Evolutionary conservation across 2,888 invertebrate species (phyloP).

Genomic region (Myopa tessellatipennis): DNA sequence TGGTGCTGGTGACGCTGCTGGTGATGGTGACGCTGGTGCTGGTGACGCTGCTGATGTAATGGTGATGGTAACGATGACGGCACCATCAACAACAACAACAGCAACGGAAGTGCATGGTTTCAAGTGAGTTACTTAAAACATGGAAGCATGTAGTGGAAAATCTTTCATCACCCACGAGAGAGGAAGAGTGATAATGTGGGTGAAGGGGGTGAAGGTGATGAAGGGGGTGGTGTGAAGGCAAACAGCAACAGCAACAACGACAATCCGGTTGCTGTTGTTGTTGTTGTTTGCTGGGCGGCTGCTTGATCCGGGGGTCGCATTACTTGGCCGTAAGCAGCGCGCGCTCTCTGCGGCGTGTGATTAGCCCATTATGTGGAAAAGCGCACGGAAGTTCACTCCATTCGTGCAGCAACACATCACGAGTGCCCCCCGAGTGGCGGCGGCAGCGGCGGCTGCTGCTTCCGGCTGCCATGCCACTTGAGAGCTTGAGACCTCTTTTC

Average conservation of each 20-base stretch:
- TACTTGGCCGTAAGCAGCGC: background rate
- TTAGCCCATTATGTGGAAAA: constrained; percentile 36
- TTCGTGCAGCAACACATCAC: constrained; percentile 41
- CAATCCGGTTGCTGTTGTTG: background rate
- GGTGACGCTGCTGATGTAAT: constrained; percentile 23
- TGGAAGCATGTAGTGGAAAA: background rate
- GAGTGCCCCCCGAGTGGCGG: constrained; percentile 33
- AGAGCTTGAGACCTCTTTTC: constrained; percentile 29
- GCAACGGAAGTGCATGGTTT: constrained; percentile 29
- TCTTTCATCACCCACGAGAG: background rate
- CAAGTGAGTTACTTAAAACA: constrained; percentile 34
- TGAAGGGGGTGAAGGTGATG: background rate
- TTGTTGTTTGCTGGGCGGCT: background rate
- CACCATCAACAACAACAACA: constrained; percentile 21
- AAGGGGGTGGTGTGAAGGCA: background rate
- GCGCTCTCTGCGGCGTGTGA: constrained; percentile 29
- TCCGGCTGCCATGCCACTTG: constrained; percentile 32
- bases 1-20: background rate
- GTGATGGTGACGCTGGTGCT: background rate
- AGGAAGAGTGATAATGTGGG: too few species aligned
- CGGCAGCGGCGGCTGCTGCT: constrained; percentile 37
- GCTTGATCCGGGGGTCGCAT: background rate
- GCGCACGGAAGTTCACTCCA: constrained; percentile 39
- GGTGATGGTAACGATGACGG: constrained; percentile 20
- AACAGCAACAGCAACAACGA: constrained; percentile 19